A percentile compares a stretch with the other conserved stretches of the same genome.
Evolutionary conservation across 2,113 vertebrate species (phyloP).

Genomic region (Hystrix cristata): DNA sequence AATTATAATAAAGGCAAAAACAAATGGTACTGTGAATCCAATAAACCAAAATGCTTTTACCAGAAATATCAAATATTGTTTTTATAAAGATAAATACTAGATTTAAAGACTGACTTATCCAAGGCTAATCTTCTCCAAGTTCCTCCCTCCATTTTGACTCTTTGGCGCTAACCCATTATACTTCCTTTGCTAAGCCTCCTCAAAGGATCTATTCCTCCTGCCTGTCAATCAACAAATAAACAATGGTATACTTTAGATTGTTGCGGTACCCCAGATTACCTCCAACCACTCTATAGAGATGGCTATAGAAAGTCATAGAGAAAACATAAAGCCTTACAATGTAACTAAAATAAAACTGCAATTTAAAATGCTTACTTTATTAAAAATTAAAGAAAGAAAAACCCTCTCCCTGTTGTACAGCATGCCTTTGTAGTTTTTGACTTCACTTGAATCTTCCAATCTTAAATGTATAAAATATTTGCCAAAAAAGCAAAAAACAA

Average conservation of each 20-base stretch:
- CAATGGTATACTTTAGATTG: neutral
- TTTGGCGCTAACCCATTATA: neutral
- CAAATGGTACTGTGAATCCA: slow-evolving; percentile 57
- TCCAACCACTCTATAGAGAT: neutral
- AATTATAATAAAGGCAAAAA: slow-evolving; percentile 71
- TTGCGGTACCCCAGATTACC: neutral
- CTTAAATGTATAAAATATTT: neutral
- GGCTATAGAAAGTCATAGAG: neutral
- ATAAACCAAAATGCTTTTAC: slow-evolving; percentile 62
- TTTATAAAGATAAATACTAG: slow-evolving; percentile 60
- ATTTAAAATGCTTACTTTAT: slow-evolving; percentile 14
- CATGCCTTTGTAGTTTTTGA: neutral
- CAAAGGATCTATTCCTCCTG: neutral
- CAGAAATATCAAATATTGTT: slow-evolving; percentile 58
- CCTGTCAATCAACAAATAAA: neutral
- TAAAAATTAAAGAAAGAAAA: slow-evolving; percentile 11
- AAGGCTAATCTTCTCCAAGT: slow-evolving; percentile 18
- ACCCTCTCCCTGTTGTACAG: rapidly evolving
- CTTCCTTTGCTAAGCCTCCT: slow-evolving; percentile 2
- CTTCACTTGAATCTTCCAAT: neutral
- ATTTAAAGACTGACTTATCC: neutral
- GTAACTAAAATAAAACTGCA: neutral
- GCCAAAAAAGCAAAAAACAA: neutral
- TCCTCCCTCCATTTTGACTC: neutral
- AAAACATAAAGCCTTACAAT: neutral